Conservation (phyloP, 2,113 vertebrate genomes). For the Cercocebus atys region DNA sequence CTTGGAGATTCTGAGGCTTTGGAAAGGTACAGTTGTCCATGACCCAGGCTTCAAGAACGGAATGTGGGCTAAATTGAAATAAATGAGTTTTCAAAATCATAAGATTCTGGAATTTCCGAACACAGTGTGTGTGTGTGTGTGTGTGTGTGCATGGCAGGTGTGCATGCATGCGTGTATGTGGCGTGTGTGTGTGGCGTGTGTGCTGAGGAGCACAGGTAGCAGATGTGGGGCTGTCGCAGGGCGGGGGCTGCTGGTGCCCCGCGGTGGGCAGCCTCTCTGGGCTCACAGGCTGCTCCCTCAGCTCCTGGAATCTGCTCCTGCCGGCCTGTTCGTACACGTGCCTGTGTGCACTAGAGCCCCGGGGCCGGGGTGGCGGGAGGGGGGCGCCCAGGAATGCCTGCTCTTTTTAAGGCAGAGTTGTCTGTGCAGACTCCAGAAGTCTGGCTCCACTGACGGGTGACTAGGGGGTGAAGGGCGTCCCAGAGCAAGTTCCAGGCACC, state of each 20-base stretch:
- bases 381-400: constrained; percentile 56
- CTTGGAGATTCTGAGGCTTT: background rate
- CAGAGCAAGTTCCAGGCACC: background rate
- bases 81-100: background rate
- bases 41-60: background rate
- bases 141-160: background rate
- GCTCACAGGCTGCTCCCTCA: background rate
- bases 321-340: constrained; percentile 64
- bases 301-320: constrained; percentile 56
- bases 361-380: background rate
- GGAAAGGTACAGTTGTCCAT: background rate
- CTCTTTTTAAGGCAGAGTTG: constrained; percentile 46
- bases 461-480: background rate
- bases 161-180: background rate
- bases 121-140: accelerated
- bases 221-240: background rate
- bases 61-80: background rate
- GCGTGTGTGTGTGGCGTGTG: accelerated
- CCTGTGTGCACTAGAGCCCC: background rate
- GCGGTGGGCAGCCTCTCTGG: background rate
- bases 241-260: background rate
- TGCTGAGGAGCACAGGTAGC: background rate
- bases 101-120: background rate
- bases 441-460: background rate
- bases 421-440: constrained; percentile 33